Evolutionary conservation across 2,888 invertebrate genomes (phyloP).

Genomic region (Allophyes oxyacanthae): DNA sequence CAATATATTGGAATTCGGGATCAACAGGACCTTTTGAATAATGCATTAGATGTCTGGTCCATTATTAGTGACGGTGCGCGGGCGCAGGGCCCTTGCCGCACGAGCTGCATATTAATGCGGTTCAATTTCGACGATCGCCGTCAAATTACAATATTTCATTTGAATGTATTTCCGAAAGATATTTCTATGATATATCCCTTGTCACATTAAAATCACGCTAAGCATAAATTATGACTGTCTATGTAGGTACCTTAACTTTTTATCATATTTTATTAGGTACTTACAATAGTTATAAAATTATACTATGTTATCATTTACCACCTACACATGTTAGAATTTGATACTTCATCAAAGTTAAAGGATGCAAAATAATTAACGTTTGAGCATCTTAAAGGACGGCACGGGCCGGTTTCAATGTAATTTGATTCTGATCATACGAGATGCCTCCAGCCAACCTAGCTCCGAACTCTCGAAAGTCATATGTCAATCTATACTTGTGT

Average conservation of each 20-base stretch:
- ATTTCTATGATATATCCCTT: conserved; percentile 69
- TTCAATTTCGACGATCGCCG: conserved; percentile 72
- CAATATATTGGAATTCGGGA: conserved; percentile 74
- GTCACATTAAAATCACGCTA: conserved; percentile 54
- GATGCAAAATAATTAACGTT: conserved; percentile 64
- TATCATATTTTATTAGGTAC: conserved; percentile 22
- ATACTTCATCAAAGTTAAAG: conserved; percentile 25
- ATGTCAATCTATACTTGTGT: conserved; percentile 42
- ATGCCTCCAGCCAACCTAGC: conserved; percentile 42
- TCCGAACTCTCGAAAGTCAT: conserved; percentile 53
- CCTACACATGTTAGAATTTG: conserved; percentile 23
- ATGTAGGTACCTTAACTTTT: conserved; percentile 23
- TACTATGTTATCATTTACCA: not conserved
- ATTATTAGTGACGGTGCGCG: conserved; percentile 79
- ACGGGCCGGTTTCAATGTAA: conserved; percentile 74
- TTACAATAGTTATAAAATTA: too few species aligned
- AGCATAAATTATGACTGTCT: conserved; percentile 48
- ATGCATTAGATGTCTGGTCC: conserved; percentile 79
- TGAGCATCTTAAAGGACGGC: conserved; percentile 79
- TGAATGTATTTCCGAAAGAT: conserved; percentile 71
- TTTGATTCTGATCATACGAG: conserved; percentile 63
- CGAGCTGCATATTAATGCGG: conserved; percentile 86
- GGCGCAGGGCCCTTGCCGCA: conserved; percentile 76
- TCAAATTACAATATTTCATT: conserved; percentile 77
- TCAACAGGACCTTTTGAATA: conserved; percentile 79